These are phyloP conservation scores for Chaetops frenatus DNA, from an alignment of 2,113 vertebrate species.

Conservation along the genomic window DNA sequence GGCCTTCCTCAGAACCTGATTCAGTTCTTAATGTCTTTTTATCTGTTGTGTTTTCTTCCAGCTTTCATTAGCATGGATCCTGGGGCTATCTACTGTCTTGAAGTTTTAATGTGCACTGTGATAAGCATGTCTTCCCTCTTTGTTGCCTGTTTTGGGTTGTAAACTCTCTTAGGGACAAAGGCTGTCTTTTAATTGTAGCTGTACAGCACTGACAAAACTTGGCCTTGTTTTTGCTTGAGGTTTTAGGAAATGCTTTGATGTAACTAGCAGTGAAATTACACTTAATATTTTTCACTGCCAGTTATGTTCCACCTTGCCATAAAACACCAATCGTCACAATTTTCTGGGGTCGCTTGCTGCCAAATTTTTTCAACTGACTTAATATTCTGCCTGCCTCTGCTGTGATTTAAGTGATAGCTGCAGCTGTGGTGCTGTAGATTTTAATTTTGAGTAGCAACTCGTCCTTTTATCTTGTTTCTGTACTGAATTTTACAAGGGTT, in stretches of 20 bases:
- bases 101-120: slow-evolving; percentile 26
- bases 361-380: background rate
- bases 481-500: background rate
- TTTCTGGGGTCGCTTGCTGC: background rate
- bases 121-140: background rate
- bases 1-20: background rate
- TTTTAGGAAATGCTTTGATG: slow-evolving; percentile 5
- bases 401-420: background rate
- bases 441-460: background rate
- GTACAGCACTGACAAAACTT: background rate
- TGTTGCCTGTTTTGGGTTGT: background rate
- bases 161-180: slow-evolving; percentile 27
- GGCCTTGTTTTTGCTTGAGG: slow-evolving; percentile 5
- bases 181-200: slow-evolving; percentile 14
- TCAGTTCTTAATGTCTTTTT: background rate
- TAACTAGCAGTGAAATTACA: background rate
- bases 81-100: slow-evolving; percentile 22
- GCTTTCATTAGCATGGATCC: slow-evolving; percentile 30
- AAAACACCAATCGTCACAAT: background rate
- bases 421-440: background rate
- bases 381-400: background rate
- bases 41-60: slow-evolving; percentile 25
- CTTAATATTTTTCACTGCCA: background rate
- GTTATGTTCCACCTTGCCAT: slow-evolving; percentile 7
- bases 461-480: background rate